phyloP scores from a whole-genome alignment of 2,888 invertebrate species.

The Oxystoma pomonae region DNA sequence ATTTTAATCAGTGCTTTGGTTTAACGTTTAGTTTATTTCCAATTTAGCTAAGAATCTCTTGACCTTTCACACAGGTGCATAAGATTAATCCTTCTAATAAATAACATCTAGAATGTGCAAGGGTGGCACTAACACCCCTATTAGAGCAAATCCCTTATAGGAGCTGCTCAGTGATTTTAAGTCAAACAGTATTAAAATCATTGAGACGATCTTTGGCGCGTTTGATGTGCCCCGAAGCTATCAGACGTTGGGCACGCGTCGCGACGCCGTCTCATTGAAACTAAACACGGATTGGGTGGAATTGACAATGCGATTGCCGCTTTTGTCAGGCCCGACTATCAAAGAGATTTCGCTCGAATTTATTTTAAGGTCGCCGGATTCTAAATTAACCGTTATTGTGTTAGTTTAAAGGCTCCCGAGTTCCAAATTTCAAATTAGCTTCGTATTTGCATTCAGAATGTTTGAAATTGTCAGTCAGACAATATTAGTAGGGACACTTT shows the following conservation, averaged over 20 bases:
- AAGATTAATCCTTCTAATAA: too few species aligned
- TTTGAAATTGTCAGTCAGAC: too few species aligned
- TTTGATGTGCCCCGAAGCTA: constrained; percentile 14
- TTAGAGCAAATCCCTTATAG: too few species aligned
- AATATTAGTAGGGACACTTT: too few species aligned
- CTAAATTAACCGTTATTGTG: not conserved
- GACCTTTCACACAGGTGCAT: too few species aligned
- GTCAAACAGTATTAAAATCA: not conserved
- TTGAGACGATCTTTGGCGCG: not conserved
- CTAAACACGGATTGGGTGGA: constrained; percentile 46
- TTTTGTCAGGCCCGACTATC: constrained; percentile 39
- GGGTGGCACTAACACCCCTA: too few species aligned
- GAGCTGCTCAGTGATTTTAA: not conserved
- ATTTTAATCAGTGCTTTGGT: too few species aligned
- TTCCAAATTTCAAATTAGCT: not conserved
- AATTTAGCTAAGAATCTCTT: too few species aligned
- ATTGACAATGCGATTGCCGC: constrained; percentile 48
- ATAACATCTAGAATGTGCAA: too few species aligned
- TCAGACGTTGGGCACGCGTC: constrained; percentile 36
- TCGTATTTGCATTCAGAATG: not conserved
- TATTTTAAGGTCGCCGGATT: not conserved
- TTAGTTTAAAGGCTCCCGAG: not conserved
- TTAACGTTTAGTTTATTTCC: too few species aligned
- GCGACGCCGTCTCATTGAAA: constrained; percentile 41
- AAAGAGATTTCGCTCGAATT: constrained; percentile 31